Conservation (phyloP, 2,797 vertebrate species). For the Lateolabrax maculatus region DNA sequence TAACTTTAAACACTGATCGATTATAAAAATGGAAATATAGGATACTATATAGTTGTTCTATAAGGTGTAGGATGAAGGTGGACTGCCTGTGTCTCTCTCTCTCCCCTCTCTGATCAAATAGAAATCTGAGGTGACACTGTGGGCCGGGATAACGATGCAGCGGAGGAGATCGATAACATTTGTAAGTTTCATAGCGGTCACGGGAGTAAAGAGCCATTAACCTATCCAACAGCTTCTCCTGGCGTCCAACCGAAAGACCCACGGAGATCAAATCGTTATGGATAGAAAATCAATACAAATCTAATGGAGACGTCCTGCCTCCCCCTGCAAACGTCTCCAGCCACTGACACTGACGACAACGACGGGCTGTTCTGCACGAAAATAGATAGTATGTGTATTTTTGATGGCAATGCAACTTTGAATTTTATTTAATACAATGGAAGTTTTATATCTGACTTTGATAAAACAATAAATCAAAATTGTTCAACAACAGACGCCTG, state of each 20-base stretch:
- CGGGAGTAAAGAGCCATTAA: slow-evolving; percentile 70
- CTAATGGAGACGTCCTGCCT: slow-evolving; percentile 46
- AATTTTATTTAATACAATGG: background rate
- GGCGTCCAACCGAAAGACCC: slow-evolving; percentile 43
- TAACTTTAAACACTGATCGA: background rate
- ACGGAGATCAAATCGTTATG: slow-evolving; percentile 56
- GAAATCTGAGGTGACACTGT: slow-evolving; percentile 54
- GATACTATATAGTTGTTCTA: no score
- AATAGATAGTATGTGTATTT: background rate
- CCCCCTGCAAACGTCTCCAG: slow-evolving; percentile 6
- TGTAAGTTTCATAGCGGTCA: slow-evolving; percentile 66
- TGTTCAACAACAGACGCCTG: background rate
- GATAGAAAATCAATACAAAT: slow-evolving; percentile 65
- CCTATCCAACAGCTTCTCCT: slow-evolving; percentile 53
- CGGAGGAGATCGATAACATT: slow-evolving; percentile 62
- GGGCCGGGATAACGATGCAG: slow-evolving; percentile 58
- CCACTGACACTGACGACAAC: background rate
- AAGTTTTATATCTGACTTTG: background rate
- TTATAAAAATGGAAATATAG: background rate
- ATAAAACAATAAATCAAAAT: no score
- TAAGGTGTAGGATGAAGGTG: slow-evolving; percentile 6
- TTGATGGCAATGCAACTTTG: background rate
- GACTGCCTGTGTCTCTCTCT: background rate
- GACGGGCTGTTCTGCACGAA: background rate
- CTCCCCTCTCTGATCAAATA: slow-evolving; percentile 40